These are phyloP conservation scores for Epirrhoe alternata DNA, from an alignment of 2,888 invertebrate species.

Conservation along the genomic window DNA sequence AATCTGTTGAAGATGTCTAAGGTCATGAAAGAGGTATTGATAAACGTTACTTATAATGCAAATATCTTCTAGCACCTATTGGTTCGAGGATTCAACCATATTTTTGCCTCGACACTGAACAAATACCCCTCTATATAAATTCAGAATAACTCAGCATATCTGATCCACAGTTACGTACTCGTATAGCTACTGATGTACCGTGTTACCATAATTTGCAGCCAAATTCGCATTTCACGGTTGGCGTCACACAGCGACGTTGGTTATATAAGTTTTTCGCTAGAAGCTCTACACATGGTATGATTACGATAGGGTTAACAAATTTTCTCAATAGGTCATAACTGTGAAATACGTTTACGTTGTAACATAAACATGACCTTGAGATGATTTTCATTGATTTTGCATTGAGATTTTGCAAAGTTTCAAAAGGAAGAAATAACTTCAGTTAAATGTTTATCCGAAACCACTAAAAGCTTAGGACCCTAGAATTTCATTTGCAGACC, in stretches of 20 bases:
- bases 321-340: neutral
- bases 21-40: neutral
- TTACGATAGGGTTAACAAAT: conserved; percentile 39
- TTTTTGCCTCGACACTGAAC: conserved; percentile 18
- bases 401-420: neutral
- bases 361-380: neutral
- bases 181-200: conserved; percentile 38
- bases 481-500: neutral
- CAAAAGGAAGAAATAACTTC: neutral
- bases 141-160: conserved; percentile 30
- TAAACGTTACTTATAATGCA: neutral
- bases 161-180: conserved; percentile 19
- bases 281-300: conserved; percentile 42
- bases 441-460: too few relatives aligned
- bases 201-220: conserved; percentile 49
- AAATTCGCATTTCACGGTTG: conserved; percentile 47
- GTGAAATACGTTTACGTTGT: neutral
- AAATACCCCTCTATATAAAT: conserved; percentile 24
- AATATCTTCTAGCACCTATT: conserved; percentile 1
- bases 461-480: neutral
- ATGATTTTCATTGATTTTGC: neutral
- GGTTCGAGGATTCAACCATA: conserved; percentile 3
- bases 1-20: neutral
- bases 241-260: conserved; percentile 41
- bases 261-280: conserved; percentile 53